These are phyloP conservation scores for Noctua janthina DNA, from an alignment of 2,888 invertebrate species.

Conservation along the genomic window DNA sequence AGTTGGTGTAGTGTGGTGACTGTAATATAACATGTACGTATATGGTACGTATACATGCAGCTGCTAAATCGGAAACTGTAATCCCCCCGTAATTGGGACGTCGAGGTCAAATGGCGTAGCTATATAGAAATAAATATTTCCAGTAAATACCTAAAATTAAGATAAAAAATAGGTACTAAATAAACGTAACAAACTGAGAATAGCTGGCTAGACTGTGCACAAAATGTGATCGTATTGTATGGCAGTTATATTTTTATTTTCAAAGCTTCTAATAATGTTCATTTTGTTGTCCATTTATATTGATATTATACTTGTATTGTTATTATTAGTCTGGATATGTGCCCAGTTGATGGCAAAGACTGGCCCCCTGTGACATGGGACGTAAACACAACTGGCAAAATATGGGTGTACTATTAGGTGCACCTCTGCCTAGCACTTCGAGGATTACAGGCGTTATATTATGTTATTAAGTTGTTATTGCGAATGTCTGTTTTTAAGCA, in stretches of 20 bases:
- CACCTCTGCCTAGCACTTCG: too few relatives aligned
- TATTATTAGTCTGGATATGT: too few relatives aligned
- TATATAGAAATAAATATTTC: conserved; percentile 9
- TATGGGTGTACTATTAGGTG: too few relatives aligned
- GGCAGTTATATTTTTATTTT: not conserved
- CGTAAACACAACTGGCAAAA: too few relatives aligned
- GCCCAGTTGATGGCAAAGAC: too few relatives aligned
- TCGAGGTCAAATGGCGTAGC: not conserved
- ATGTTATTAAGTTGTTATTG: not conserved
- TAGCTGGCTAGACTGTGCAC: not conserved
- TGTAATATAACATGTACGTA: not conserved
- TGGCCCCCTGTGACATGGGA: too few relatives aligned
- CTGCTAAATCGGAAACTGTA: conserved; percentile 13
- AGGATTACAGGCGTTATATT: too few relatives aligned
- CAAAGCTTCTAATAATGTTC: not conserved
- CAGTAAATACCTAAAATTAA: not conserved
- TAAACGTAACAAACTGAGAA: not conserved
- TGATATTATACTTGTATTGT: not conserved
- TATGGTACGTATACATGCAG: not conserved
- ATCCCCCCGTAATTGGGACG: conserved; percentile 4
- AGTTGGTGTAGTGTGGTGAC: too few relatives aligned
- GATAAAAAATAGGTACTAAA: not conserved
- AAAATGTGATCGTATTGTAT: not conserved
- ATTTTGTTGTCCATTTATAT: not conserved
- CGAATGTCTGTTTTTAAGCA: not conserved